A percentile compares a stretch with the other conserved stretches of the same genome.
Evolutionary conservation across 2,888 invertebrate species (phyloP).

Genomic region (Chrysina gloriosa): DNA sequence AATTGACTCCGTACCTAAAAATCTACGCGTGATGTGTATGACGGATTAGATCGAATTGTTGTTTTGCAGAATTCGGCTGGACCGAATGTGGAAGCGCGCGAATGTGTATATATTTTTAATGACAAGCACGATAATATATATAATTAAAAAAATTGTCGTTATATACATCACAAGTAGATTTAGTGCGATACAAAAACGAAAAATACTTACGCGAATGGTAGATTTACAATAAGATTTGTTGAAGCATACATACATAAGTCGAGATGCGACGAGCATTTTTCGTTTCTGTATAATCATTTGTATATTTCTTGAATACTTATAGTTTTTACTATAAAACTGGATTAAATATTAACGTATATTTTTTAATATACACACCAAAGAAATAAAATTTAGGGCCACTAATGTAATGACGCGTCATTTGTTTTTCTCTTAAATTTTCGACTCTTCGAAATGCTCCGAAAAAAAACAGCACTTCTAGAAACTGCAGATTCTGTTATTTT

Average conservation of each 20-base stretch:
- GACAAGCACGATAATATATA: no score
- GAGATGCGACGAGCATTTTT: slow-evolving; percentile 55
- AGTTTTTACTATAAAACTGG: slow-evolving; percentile 64
- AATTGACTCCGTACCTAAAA: slow-evolving; percentile 63
- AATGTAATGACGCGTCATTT: slow-evolving; percentile 29
- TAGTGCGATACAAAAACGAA: slow-evolving; percentile 58
- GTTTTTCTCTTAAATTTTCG: background rate
- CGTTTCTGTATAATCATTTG: slow-evolving; percentile 59
- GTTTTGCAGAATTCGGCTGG: slow-evolving; percentile 55
- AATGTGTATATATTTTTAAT: slow-evolving; percentile 39
- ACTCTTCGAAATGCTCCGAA: slow-evolving; percentile 1
- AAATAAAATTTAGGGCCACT: slow-evolving; percentile 53
- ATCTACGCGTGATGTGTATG: slow-evolving; percentile 62
- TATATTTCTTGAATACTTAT: slow-evolving; percentile 60
- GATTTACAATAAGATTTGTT: background rate
- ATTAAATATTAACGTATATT: slow-evolving; percentile 61
- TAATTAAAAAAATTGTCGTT: slow-evolving; percentile 51
- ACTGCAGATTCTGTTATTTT: no score
- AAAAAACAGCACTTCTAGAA: background rate
- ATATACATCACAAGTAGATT: slow-evolving; percentile 62
- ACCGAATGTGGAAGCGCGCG: slow-evolving; percentile 52
- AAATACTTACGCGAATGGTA: slow-evolving; percentile 49
- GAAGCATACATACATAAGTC: background rate
- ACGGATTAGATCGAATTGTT: slow-evolving; percentile 48
- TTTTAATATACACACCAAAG: slow-evolving; percentile 62